These are phyloP conservation scores for Osmerus mordax DNA, from an alignment of 2,113 vertebrate genomes.

Conservation along the genomic window DNA sequence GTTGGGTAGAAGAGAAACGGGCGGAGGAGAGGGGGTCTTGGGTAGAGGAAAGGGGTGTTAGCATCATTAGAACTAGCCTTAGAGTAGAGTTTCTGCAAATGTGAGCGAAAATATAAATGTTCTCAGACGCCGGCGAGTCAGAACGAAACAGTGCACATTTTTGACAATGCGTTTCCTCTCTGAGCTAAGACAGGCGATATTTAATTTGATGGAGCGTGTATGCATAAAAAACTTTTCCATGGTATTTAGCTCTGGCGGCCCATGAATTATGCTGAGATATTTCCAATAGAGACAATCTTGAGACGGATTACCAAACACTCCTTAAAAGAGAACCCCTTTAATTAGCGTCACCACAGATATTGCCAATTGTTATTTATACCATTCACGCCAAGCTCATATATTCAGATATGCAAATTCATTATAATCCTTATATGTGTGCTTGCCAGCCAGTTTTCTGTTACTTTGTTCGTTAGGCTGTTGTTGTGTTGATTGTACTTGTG, in stretches of 20 bases:
- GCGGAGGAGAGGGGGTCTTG: too few species aligned
- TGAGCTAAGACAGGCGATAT: constrained; percentile 19
- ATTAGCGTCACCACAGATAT: constrained; percentile 40
- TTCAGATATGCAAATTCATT: constrained; percentile 43
- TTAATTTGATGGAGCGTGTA: constrained; percentile 22
- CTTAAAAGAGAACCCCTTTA: constrained; percentile 51
- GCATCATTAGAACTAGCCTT: too few species aligned
- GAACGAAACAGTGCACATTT: too few species aligned
- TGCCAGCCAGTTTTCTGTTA: constrained; percentile 11
- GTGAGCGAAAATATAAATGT: too few species aligned
- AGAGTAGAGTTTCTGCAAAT: too few species aligned
- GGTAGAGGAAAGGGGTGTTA: too few species aligned
- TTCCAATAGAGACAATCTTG: constrained; percentile 33
- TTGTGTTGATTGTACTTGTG: constrained; percentile 14
- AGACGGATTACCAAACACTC: constrained; percentile 44
- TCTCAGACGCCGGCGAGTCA: too few species aligned
- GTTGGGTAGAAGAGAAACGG: too few species aligned
- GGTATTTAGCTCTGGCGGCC: constrained; percentile 18
- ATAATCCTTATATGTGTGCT: constrained; percentile 38
- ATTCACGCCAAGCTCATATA: constrained; percentile 49
- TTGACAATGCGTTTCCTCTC: background rate
- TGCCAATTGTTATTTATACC: constrained; percentile 56
- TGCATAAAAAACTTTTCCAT: constrained; percentile 7
- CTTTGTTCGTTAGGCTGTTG: background rate
- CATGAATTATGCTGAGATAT: constrained; percentile 22